Conservation (phyloP, 2,888 invertebrate species). For the Tryphoninae sp. region DNA sequence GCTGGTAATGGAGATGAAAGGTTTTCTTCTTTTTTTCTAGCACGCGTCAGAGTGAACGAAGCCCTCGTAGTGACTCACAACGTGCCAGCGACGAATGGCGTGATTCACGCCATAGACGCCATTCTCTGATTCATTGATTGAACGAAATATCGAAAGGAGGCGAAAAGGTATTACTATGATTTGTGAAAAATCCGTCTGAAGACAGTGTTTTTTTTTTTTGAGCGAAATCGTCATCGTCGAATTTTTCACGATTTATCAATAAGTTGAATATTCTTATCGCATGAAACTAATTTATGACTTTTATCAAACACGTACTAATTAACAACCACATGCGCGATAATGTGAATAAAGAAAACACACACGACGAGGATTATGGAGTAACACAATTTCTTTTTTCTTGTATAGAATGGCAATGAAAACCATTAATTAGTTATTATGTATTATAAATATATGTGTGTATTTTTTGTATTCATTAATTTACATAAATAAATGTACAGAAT, state of each 20-base stretch:
- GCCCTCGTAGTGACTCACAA: slow-evolving; percentile 91
- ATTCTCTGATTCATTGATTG: slow-evolving; percentile 82
- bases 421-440: slow-evolving; percentile 49
- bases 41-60: slow-evolving; percentile 92
- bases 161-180: slow-evolving; percentile 48
- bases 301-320: slow-evolving; percentile 59
- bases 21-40: slow-evolving; percentile 80
- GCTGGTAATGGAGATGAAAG: slow-evolving; percentile 10
- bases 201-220: slow-evolving; percentile 30
- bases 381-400: slow-evolving; percentile 44
- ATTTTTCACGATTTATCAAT: slow-evolving; percentile 44
- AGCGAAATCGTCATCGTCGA: slow-evolving; percentile 37
- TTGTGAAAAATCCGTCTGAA: slow-evolving; percentile 42
- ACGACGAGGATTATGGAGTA: slow-evolving; percentile 31
- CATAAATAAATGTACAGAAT: slow-evolving; percentile 79
- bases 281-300: slow-evolving; percentile 55
- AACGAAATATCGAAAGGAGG: slow-evolving; percentile 1
- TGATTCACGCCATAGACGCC: slow-evolving; percentile 91
- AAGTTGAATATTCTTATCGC: slow-evolving; percentile 15
- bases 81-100: slow-evolving; percentile 94
- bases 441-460: slow-evolving; percentile 46
- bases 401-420: slow-evolving; percentile 65
- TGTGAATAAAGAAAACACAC: slow-evolving; percentile 21
- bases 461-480: slow-evolving; percentile 71
- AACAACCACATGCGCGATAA: slow-evolving; percentile 2